Conservation (phyloP, 2,797 vertebrate species). For the Petrocephalus schoutedeni region DNA sequence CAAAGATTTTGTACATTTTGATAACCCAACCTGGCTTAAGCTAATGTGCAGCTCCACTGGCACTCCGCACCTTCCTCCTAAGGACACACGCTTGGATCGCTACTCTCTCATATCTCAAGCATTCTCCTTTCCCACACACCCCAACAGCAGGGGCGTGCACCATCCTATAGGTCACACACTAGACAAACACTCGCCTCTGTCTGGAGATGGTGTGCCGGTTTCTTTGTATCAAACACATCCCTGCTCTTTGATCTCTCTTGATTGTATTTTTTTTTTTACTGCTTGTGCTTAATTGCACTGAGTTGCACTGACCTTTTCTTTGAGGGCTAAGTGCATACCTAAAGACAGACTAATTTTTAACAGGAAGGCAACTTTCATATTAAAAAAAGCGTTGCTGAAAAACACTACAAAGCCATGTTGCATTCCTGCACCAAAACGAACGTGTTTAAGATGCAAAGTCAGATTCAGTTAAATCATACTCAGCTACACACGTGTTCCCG, state of each 20-base stretch:
- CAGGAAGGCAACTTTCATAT: background rate
- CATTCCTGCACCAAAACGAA: background rate
- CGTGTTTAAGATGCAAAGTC: background rate
- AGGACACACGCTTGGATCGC: background rate
- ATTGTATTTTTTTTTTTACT: background rate
- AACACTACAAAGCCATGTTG: background rate
- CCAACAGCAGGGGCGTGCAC: background rate
- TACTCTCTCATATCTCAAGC: background rate
- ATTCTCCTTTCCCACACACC: background rate
- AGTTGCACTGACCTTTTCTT: background rate
- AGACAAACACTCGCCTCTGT: background rate
- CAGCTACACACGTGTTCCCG: background rate
- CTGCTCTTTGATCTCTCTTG: background rate
- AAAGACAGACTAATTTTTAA: background rate
- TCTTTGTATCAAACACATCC: background rate
- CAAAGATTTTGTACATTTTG: background rate
- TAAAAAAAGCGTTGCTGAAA: background rate
- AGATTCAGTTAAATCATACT: background rate
- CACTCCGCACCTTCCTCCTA: background rate
- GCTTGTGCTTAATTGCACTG: background rate
- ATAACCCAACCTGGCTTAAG: background rate
- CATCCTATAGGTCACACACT: too few relatives aligned
- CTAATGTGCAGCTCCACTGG: background rate
- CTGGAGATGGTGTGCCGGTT: background rate
- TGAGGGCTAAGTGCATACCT: background rate